Evolutionary conservation across 2,797 vertebrate species (phyloP).

Genomic region (Semaprochilodus insignis): DNA sequence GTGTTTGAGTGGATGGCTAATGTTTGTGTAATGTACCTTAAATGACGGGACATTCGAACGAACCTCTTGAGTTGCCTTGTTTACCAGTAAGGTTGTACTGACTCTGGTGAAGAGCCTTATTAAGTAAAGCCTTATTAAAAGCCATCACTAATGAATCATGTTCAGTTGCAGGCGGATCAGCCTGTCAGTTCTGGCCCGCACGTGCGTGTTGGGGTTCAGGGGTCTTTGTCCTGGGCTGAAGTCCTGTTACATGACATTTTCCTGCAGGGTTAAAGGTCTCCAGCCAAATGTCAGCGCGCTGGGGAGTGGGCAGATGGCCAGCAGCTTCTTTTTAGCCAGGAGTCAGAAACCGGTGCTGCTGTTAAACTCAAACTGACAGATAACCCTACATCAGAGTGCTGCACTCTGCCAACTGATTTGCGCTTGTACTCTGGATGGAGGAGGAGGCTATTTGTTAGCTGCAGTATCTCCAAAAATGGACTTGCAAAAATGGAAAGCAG

Average conservation of each 20-base stretch:
- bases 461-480: neutral
- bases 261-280: constrained; percentile 72
- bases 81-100: neutral
- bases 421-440: neutral
- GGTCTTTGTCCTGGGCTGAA: constrained; percentile 58
- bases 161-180: constrained; percentile 36
- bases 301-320: constrained; percentile 73
- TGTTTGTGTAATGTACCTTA: neutral
- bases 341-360: constrained; percentile 25
- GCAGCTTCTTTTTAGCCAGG: constrained; percentile 51
- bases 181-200: constrained; percentile 39
- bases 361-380: constrained; percentile 40
- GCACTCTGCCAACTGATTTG: neutral
- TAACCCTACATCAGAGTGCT: constrained; percentile 27
- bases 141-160: constrained; percentile 52
- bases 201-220: constrained; percentile 15
- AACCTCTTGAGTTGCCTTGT: neutral
- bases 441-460: neutral
- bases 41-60: neutral
- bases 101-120: neutral
- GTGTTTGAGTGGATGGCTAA: neutral
- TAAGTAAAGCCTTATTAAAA: constrained; percentile 20
- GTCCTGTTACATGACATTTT: constrained; percentile 72
- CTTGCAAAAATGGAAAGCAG: too few relatives aligned
- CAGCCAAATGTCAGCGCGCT: constrained; percentile 70